A percentile compares a stretch with the other conserved stretches of the same genome.
These are phyloP conservation scores for Falco peregrinus DNA, from an alignment of 2,797 vertebrate species.

Conservation along the genomic window DNA sequence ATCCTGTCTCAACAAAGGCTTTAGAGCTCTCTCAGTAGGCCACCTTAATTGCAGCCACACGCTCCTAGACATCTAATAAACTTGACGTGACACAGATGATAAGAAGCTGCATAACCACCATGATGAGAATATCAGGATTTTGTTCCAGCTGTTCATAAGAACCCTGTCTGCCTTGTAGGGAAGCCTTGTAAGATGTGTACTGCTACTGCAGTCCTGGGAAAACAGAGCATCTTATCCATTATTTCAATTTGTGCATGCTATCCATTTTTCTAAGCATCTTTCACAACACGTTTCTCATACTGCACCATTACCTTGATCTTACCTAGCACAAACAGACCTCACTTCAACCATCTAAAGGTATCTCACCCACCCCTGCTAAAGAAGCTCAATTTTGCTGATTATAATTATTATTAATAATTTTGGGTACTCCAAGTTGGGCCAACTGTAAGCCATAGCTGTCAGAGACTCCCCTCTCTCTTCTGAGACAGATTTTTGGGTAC, in stretches of 20 bases:
- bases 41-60: neutral
- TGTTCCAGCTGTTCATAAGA: neutral
- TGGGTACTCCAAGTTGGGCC: neutral
- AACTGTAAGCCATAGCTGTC: neutral
- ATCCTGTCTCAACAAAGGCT: neutral
- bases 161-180: rapidly evolving
- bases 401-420: neutral
- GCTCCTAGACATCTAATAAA: slow-evolving; percentile 1
- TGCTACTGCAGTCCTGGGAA: neutral
- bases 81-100: neutral
- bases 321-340: neutral
- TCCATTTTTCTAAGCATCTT: neutral
- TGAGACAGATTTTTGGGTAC: neutral
- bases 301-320: neutral
- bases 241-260: neutral
- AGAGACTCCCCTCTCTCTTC: neutral
- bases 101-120: neutral
- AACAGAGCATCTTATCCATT: neutral
- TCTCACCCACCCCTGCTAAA: neutral
- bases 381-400: neutral
- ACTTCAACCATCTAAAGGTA: neutral
- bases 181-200: neutral
- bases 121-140: neutral
- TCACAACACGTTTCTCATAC: neutral
- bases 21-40: neutral